Conservation (phyloP, 2,888 invertebrate genomes). For the Euzophera pinguis region DNA sequence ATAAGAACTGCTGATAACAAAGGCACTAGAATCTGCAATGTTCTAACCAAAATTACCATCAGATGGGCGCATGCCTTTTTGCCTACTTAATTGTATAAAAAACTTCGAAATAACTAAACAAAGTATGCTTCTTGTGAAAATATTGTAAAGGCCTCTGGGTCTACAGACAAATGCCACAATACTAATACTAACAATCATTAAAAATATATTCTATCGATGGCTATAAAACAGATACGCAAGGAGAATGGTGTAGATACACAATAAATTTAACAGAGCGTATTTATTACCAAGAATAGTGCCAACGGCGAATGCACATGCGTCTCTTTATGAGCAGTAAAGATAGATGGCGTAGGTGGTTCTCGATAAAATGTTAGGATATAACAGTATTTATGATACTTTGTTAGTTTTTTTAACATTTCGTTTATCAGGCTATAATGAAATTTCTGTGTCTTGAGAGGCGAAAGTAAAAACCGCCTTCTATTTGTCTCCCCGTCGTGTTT, state of each 20-base stretch:
- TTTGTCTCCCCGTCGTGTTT: too few species aligned
- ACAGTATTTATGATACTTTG: constrained; percentile 4
- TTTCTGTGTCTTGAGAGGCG: too few species aligned
- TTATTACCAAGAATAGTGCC: constrained; percentile 5
- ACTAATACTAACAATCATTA: background rate
- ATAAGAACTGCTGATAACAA: too few species aligned
- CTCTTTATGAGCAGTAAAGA: constrained; percentile 20
- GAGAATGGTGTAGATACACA: background rate
- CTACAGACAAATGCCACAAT: too few species aligned
- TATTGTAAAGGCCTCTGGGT: too few species aligned
- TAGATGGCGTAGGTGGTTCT: constrained; percentile 15
- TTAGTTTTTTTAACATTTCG: background rate
- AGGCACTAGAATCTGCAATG: too few species aligned
- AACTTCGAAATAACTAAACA: too few species aligned
- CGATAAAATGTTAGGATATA: constrained; percentile 13
- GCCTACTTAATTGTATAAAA: too few species aligned
- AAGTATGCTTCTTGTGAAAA: too few species aligned
- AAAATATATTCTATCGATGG: background rate
- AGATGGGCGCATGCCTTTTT: too few species aligned
- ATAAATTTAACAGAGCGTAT: constrained; percentile 1
- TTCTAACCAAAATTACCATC: too few species aligned
- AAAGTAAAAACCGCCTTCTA: too few species aligned
- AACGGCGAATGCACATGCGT: constrained; percentile 15
- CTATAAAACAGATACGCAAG: background rate
- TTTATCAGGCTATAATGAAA: background rate